Percentiles rank a stretch among this genome's conserved stretches.
These are phyloP conservation scores for Taenioides sp. DNA, from an alignment of 2,797 vertebrate genomes.

Conservation along the genomic window DNA sequence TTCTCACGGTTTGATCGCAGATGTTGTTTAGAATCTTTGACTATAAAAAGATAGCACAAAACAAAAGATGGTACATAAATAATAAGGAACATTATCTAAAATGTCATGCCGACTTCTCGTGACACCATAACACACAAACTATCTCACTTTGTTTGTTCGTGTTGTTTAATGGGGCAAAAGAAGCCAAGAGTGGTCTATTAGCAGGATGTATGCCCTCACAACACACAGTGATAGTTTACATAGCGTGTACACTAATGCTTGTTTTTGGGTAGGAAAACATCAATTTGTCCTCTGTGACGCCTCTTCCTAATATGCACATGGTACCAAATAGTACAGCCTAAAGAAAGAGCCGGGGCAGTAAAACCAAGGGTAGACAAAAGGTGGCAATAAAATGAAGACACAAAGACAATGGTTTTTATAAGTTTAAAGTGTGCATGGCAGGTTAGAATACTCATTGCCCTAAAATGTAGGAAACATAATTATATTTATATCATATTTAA, in stretches of 20 bases:
- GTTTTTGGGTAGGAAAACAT: conserved; percentile 28
- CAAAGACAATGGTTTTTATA: neutral
- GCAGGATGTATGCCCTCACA: conserved; percentile 6
- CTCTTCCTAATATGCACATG: neutral
- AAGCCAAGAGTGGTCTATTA: conserved; percentile 39
- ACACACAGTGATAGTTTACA: conserved; percentile 19
- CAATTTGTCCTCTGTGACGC: conserved; percentile 27
- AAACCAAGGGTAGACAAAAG: neutral
- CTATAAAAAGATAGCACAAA: conserved; percentile 62
- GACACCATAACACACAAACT: neutral
- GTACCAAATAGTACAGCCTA: neutral
- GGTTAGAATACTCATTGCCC: no score
- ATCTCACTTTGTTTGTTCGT: conserved; percentile 11
- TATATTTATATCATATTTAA: no score
- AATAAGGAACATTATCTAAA: neutral
- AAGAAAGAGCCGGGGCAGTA: neutral
- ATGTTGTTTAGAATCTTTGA: conserved; percentile 91
- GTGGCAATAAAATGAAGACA: neutral
- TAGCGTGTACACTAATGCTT: conserved; percentile 1
- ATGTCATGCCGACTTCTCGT: conserved; percentile 4
- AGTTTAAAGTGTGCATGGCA: neutral
- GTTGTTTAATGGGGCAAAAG: conserved; percentile 15
- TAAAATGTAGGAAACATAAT: no score
- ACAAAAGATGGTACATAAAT: conserved; percentile 11
- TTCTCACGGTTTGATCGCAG: conserved; percentile 91